These are phyloP conservation scores for Mythimna impura DNA, from an alignment of 2,888 invertebrate genomes.

Conservation along the genomic window DNA sequence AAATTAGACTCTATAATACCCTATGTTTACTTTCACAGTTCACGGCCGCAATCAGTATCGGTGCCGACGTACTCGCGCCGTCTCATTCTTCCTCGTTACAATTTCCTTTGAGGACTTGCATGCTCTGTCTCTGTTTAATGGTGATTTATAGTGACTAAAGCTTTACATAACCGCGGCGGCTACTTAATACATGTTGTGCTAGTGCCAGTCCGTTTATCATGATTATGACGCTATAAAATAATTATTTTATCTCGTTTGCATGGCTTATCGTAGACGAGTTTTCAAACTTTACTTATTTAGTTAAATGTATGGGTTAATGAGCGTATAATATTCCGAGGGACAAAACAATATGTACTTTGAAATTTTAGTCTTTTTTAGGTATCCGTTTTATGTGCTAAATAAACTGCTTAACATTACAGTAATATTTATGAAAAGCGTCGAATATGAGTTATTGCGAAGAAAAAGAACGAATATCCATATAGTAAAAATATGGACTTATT, in stretches of 20 bases:
- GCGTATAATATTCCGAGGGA: slow-evolving; percentile 7
- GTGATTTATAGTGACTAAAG: slow-evolving; percentile 83
- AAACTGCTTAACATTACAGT: not conserved
- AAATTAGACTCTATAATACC: slow-evolving; percentile 74
- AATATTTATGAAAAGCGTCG: not conserved
- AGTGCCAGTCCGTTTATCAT: slow-evolving; percentile 80
- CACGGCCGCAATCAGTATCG: slow-evolving; percentile 77
- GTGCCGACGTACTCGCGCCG: slow-evolving; percentile 57
- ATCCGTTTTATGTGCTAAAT: not conserved
- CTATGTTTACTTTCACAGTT: slow-evolving; percentile 85
- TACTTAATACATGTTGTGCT: slow-evolving; percentile 80
- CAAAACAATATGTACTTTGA: slow-evolving; percentile 8
- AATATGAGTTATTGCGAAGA: not conserved
- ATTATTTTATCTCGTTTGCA: slow-evolving; percentile 83
- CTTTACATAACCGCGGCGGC: slow-evolving; percentile 76
- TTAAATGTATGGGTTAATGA: slow-evolving; percentile 35
- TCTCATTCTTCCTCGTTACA: slow-evolving; percentile 64
- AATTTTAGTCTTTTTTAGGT: slow-evolving; percentile 8
- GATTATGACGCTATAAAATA: slow-evolving; percentile 84
- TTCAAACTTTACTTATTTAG: slow-evolving; percentile 56
- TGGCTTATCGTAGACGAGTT: slow-evolving; percentile 65
- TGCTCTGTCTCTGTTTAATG: slow-evolving; percentile 72
- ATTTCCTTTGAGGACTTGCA: slow-evolving; percentile 49
- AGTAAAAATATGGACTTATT: not conserved
- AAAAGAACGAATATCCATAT: too few species aligned